phyloP scores from a whole-genome alignment of 2,888 invertebrate genomes.

The Volucella inanis region DNA sequence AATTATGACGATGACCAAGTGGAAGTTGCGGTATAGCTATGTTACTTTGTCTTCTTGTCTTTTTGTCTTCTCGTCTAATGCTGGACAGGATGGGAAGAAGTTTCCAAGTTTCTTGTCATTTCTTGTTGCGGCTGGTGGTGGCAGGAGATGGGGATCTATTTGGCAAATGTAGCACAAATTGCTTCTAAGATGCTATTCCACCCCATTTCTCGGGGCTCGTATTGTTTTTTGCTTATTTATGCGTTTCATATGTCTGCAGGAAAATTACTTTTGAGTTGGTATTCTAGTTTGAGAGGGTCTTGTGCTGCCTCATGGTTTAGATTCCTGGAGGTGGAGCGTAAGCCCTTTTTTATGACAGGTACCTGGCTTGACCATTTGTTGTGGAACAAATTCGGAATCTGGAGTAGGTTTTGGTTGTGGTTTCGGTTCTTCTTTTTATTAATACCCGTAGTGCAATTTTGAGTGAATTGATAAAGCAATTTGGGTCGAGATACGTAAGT shows the following conservation, averaged over 20 bases:
- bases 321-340: conserved; percentile 38
- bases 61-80: too few relatives aligned
- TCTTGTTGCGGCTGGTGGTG: conserved; percentile 6
- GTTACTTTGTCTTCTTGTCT: not conserved
- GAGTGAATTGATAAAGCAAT: conserved; percentile 71
- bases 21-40: conserved; percentile 39
- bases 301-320: conserved; percentile 34
- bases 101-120: conserved; percentile 63
- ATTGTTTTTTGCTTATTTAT: conserved; percentile 74
- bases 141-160: conserved; percentile 64
- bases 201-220: conserved; percentile 74
- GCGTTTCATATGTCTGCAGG: conserved; percentile 75
- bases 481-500: conserved; percentile 25
- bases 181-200: conserved; percentile 74
- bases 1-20: conserved; percentile 77
- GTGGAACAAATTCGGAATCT: conserved; percentile 39
- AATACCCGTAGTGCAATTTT: conserved; percentile 62
- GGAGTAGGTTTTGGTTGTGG: conserved; percentile 58
- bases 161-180: conserved; percentile 75
- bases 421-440: conserved; percentile 57
- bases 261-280: conserved; percentile 72
- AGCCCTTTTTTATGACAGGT: conserved; percentile 71
- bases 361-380: conserved; percentile 67
- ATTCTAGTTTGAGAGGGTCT: conserved; percentile 43
- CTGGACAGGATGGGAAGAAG: conserved; percentile 6